Conservation (phyloP, 2,888 invertebrate genomes). For the Scotopteryx bipunctaria region DNA sequence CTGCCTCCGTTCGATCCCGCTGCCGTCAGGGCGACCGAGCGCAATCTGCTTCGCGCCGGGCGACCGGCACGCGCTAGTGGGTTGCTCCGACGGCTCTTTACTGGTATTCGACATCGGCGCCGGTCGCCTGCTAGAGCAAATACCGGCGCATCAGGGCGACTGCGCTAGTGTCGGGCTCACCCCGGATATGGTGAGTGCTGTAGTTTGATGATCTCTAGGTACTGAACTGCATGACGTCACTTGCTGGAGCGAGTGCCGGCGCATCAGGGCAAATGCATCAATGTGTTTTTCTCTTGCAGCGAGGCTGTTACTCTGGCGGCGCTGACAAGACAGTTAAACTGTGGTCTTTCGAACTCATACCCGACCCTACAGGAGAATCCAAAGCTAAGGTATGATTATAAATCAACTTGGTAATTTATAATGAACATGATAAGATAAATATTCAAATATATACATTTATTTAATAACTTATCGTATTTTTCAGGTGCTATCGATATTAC, state of each 20-base stretch:
- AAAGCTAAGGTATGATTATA: conserved; percentile 79
- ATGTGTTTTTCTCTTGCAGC: conserved; percentile 58
- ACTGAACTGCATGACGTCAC: no score
- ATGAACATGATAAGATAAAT: no score
- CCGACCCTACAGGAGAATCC: conserved; percentile 84
- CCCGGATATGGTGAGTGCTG: conserved; percentile 89
- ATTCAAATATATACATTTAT: no score
- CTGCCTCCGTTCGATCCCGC: conserved; percentile 87
- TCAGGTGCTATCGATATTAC: conserved; percentile 89
- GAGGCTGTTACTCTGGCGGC: conserved; percentile 93
- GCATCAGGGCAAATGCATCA: neutral
- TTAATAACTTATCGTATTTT: conserved; percentile 25
- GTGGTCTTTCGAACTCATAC: conserved; percentile 95
- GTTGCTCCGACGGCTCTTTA: conserved; percentile 92
- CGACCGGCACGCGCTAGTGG: conserved; percentile 95
- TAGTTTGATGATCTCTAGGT: no score
- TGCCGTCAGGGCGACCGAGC: conserved; percentile 86
- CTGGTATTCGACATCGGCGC: conserved; percentile 93
- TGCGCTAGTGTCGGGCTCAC: conserved; percentile 90
- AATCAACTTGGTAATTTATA: neutral
- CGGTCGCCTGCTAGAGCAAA: conserved; percentile 90
- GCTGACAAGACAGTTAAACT: conserved; percentile 95
- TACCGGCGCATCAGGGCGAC: conserved; percentile 92
- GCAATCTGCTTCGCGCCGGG: conserved; percentile 91
- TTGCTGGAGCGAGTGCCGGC: no score